These are phyloP conservation scores for Meiosimyza platycephala DNA, from an alignment of 2,888 invertebrate genomes.

Conservation along the genomic window DNA sequence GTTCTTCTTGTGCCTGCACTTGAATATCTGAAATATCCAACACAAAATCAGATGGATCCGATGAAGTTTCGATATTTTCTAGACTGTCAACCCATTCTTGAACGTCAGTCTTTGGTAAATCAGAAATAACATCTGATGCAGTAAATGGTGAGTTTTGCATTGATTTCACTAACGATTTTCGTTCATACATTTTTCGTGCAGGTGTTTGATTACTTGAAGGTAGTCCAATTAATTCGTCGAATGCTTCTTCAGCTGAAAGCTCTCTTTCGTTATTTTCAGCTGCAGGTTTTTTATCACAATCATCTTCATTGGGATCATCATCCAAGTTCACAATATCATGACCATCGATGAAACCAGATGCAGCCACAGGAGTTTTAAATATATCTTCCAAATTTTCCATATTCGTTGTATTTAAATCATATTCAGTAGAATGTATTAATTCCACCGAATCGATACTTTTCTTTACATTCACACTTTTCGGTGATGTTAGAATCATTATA, in stretches of 20 bases:
- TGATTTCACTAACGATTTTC: conserved; percentile 33
- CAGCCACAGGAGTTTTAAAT: conserved; percentile 53
- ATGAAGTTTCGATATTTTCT: conserved; percentile 38
- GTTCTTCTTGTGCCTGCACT: conserved; percentile 10
- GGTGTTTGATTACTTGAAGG: conserved; percentile 43
- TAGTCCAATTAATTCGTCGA: conserved; percentile 53
- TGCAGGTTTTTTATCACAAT: neutral
- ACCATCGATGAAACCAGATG: conserved; percentile 36
- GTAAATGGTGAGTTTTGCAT: conserved; percentile 42
- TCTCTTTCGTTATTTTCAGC: neutral
- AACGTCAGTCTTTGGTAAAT: conserved; percentile 52
- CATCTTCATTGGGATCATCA: conserved; percentile 3
- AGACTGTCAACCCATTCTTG: conserved; percentile 54
- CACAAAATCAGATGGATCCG: conserved; percentile 25
- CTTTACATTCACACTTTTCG: conserved; percentile 59
- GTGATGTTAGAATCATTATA: conserved; percentile 60
- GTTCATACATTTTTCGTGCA: conserved; percentile 43
- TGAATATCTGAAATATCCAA: conserved; percentile 35
- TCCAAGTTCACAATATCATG: neutral
- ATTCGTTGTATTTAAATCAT: conserved; percentile 55
- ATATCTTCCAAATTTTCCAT: conserved; percentile 56
- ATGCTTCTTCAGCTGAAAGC: conserved; percentile 48
- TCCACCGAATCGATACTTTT: conserved; percentile 47
- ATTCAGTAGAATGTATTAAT: conserved; percentile 52
- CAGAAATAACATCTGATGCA: conserved; percentile 43